Conservation (phyloP, 1,140 invertebrate genomes). For the Cyphomyrmex costatus region DNA sequence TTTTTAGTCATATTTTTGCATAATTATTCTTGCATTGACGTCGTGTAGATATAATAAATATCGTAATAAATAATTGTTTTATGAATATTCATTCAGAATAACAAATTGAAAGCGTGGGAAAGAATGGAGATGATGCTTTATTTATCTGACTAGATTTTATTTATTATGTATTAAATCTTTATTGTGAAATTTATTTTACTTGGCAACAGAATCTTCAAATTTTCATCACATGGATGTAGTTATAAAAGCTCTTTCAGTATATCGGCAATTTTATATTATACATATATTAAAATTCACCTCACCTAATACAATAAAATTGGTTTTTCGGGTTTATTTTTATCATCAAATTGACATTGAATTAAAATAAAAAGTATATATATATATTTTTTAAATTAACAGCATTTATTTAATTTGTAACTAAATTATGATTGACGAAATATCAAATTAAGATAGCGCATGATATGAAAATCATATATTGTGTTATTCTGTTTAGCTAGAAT, state of each 20-base stretch:
- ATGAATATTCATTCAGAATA: constrained; percentile 15
- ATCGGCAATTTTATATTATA: not conserved
- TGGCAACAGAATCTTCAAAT: not conserved
- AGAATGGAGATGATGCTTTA: not conserved
- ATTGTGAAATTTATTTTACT: not conserved
- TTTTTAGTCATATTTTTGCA: not conserved
- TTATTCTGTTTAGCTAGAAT: constrained; percentile 23
- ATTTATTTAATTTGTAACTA: not conserved
- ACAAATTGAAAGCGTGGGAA: not conserved
- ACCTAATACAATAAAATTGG: not conserved
- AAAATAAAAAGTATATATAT: not conserved
- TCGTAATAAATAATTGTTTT: not conserved
- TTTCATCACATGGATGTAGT: not conserved
- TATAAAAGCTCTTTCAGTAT: not conserved
- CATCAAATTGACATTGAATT: constrained; percentile 18
- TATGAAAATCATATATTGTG: constrained; percentile 20
- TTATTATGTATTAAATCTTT: not conserved
- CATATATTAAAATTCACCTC: not conserved
- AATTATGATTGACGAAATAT: constrained; percentile 37
- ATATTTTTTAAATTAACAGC: not conserved
- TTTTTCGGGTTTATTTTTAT: constrained; percentile 8
- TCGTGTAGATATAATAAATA: not conserved
- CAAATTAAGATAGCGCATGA: not conserved
- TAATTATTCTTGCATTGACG: not conserved
- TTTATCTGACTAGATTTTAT: constrained; percentile 3